phyloP scores from a whole-genome alignment of 2,797 vertebrate genomes.

The Gymnopithys bicolor region DNA sequence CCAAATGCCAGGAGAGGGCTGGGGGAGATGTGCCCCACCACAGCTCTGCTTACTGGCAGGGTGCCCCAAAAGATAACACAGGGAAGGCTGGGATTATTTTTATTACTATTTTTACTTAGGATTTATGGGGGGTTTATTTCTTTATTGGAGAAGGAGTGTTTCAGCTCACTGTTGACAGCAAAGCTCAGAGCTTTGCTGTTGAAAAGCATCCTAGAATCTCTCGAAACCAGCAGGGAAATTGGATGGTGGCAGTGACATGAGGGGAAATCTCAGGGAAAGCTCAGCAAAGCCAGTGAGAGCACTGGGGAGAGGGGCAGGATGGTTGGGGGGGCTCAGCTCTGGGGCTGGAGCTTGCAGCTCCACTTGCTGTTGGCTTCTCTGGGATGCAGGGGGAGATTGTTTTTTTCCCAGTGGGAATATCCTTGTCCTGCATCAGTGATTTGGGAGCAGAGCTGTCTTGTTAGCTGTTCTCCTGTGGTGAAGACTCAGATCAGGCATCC shows the following conservation, averaged over 20 bases:
- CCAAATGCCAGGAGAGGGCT: background rate
- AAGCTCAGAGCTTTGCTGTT: background rate
- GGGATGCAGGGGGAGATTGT: background rate
- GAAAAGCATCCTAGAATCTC: background rate
- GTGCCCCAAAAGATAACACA: background rate
- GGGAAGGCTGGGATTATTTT: background rate
- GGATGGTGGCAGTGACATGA: background rate
- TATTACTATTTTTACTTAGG: background rate
- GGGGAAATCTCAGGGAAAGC: background rate
- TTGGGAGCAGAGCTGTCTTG: background rate
- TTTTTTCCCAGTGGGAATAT: background rate
- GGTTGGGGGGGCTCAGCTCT: background rate
- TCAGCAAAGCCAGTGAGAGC: accelerated
- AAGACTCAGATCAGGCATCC: accelerated
- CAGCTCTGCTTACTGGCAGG: background rate
- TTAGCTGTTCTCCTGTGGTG: background rate
- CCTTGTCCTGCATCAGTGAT: accelerated
- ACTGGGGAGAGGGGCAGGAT: accelerated
- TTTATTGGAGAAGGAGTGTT: background rate
- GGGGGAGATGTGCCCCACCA: background rate
- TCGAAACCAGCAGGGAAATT: background rate
- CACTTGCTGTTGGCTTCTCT: background rate
- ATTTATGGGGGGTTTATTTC: background rate
- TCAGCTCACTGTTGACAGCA: background rate
- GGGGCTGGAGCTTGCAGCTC: background rate